phyloP scores from a whole-genome alignment of 2,888 invertebrate species.

The Andrena haemorrhoa region DNA sequence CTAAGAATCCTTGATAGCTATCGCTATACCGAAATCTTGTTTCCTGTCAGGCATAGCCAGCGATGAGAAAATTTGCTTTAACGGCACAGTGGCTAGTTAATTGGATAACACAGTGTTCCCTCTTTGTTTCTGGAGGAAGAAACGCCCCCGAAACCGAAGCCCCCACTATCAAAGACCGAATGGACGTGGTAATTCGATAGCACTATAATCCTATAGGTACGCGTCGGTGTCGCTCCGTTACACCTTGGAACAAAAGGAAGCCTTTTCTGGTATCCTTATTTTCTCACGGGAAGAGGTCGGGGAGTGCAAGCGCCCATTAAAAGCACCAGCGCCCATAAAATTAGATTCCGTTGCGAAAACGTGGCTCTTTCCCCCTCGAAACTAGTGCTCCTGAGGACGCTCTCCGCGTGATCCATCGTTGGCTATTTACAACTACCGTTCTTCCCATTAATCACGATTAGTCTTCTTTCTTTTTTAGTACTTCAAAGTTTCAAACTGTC shows the following conservation, averaged over 20 bases:
- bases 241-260: slow-evolving; percentile 57
- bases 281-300: slow-evolving; percentile 48
- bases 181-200: slow-evolving; percentile 50
- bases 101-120: neutral
- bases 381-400: neutral
- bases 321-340: slow-evolving; percentile 17
- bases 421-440: neutral
- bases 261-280: slow-evolving; percentile 50
- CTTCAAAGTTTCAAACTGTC: neutral
- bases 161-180: slow-evolving; percentile 10
- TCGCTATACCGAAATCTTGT: neutral
- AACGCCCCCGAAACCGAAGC: slow-evolving; percentile 15
- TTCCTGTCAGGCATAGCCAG: neutral
- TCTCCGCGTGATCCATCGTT: neutral
- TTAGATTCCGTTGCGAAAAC: slow-evolving; percentile 4
- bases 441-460: slow-evolving; percentile 16
- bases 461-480: neutral
- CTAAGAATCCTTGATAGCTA: neutral
- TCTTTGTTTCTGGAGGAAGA: slow-evolving; percentile 15
- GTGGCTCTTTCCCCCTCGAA: neutral
- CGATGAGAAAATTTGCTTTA: slow-evolving; percentile 9
- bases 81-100: neutral
- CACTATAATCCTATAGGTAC: slow-evolving; percentile 41
- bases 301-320: too few species aligned
- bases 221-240: slow-evolving; percentile 39